Percentiles rank a stretch among this genome's conserved stretches.
Evolutionary conservation across 2,888 invertebrate genomes (phyloP).

Genomic region (Panzeria rudis): DNA sequence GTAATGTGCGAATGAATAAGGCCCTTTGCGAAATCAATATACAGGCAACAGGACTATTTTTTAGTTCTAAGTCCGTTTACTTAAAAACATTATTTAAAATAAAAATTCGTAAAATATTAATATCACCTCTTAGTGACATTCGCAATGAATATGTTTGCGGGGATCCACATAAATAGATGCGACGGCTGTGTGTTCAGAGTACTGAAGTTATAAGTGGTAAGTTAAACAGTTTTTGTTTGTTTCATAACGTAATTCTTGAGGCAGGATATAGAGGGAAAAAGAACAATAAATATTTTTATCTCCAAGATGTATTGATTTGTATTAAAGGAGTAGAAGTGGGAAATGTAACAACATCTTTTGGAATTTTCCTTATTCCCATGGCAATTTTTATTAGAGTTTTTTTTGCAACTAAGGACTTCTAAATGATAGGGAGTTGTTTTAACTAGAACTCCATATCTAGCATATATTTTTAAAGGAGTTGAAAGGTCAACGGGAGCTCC

Average conservation of each 20-base stretch:
- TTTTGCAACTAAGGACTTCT: too few species aligned
- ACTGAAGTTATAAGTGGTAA: slow-evolving; percentile 48
- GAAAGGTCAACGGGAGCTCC: too few species aligned
- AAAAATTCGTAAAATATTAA: too few species aligned
- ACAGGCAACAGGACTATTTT: too few species aligned
- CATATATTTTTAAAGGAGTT: too few species aligned
- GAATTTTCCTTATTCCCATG: not conserved
- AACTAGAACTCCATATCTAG: too few species aligned
- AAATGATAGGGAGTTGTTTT: too few species aligned
- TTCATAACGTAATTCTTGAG: slow-evolving; percentile 63
- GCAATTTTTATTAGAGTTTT: not conserved
- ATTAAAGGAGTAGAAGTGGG: slow-evolving; percentile 20
- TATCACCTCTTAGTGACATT: not conserved
- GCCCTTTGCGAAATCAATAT: too few species aligned
- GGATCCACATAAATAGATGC: not conserved
- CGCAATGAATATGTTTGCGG: not conserved
- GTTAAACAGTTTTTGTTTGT: slow-evolving; percentile 46
- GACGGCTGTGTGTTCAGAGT: not conserved
- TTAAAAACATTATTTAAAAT: too few species aligned
- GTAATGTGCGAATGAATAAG: too few species aligned
- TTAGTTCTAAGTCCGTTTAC: too few species aligned
- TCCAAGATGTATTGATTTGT: slow-evolving; percentile 59
- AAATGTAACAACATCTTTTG: not conserved
- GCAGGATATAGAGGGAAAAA: slow-evolving; percentile 46
- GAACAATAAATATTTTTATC: slow-evolving; percentile 47